Percentiles rank a stretch among this genome's conserved stretches.
Evolutionary conservation across 2,113 vertebrate genomes (phyloP).

Genomic region (Odontophorus gujanensis): DNA sequence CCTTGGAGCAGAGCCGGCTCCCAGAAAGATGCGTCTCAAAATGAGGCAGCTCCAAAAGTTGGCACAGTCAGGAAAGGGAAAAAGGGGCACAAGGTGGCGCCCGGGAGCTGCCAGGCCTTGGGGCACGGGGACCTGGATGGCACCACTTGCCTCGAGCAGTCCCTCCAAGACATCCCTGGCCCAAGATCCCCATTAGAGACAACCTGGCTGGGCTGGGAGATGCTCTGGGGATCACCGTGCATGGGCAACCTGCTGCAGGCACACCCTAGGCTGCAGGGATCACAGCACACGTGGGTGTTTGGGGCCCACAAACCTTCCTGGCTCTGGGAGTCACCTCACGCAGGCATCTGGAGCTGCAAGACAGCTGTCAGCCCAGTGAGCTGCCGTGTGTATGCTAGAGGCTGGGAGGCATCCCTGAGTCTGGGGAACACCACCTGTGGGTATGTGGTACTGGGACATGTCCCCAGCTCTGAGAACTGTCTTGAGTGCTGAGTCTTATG

Average conservation of each 20-base stretch:
- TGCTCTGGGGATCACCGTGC: not conserved
- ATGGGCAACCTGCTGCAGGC: not conserved
- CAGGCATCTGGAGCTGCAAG: not conserved
- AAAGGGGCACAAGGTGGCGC: conserved; percentile 34
- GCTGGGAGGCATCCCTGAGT: not conserved
- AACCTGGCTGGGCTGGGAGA: not conserved
- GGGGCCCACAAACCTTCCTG: not conserved
- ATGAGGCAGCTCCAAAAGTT: not conserved
- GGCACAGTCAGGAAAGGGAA: not conserved
- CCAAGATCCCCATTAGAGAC: accelerated
- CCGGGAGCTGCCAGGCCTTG: not conserved
- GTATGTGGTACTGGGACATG: not conserved
- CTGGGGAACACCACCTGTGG: not conserved
- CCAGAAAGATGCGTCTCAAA: not conserved
- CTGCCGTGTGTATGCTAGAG: accelerated
- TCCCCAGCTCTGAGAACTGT: not conserved
- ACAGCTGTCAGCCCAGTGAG: not conserved
- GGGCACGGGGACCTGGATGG: not conserved
- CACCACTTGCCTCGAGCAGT: not conserved
- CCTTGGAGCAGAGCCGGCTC: not conserved
- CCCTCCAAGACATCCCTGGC: not conserved
- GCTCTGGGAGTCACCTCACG: not conserved
- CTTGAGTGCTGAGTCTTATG: not conserved
- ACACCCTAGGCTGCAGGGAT: not conserved
- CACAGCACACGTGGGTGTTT: not conserved